phyloP scores from a whole-genome alignment of 2,888 invertebrate genomes.

The Entomobrya proxima region DNA sequence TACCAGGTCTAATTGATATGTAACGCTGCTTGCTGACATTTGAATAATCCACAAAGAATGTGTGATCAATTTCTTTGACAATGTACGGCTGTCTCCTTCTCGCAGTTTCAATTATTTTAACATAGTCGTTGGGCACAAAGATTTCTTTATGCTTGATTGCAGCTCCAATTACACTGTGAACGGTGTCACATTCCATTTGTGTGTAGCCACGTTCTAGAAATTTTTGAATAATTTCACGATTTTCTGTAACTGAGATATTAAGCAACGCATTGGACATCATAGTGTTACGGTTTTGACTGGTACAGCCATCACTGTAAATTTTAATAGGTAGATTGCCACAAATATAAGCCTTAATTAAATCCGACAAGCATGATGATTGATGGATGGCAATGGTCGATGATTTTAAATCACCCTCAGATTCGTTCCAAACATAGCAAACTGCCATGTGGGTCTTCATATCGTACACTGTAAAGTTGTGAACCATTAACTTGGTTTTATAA shows the following conservation, averaged over 20 bases:
- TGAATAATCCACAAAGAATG: background rate
- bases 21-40: background rate
- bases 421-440: slow-evolving; percentile 38
- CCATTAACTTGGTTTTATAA: slow-evolving; percentile 33
- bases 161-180: slow-evolving; percentile 77
- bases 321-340: background rate
- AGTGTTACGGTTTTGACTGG: slow-evolving; percentile 75
- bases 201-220: slow-evolving; percentile 76
- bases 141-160: slow-evolving; percentile 75
- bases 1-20: background rate
- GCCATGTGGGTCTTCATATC: background rate
- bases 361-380: background rate
- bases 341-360: background rate
- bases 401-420: slow-evolving; percentile 2
- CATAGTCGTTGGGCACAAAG: slow-evolving; percentile 75
- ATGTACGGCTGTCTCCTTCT: slow-evolving; percentile 29
- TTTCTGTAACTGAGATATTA: slow-evolving; percentile 71
- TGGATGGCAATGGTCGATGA: background rate
- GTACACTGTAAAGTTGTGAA: slow-evolving; percentile 49
- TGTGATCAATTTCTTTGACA: background rate
- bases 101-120: slow-evolving; percentile 70
- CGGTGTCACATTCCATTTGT: slow-evolving; percentile 77
- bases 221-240: slow-evolving; percentile 75
- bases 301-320: slow-evolving; percentile 67
- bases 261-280: slow-evolving; percentile 75